phyloP scores from a whole-genome alignment of 2,888 invertebrate genomes.

The Lampropteryx suffumata region DNA sequence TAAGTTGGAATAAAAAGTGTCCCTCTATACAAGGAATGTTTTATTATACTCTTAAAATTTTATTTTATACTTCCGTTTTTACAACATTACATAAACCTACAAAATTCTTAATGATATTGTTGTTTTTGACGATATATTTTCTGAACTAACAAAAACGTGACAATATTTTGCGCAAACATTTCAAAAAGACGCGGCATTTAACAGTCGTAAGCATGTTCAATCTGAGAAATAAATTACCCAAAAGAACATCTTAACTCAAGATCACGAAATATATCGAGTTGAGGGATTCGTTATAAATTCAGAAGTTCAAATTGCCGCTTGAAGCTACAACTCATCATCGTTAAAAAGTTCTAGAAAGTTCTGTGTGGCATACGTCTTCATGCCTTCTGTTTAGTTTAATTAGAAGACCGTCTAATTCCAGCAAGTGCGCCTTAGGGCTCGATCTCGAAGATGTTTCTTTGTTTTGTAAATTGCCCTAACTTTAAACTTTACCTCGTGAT shows the following conservation, averaged over 20 bases:
- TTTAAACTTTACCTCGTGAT: neutral
- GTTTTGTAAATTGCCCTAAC: neutral
- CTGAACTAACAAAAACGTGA: no score
- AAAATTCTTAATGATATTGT: no score
- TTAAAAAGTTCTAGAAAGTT: conserved; percentile 61
- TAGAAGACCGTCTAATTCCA: conserved; percentile 50
- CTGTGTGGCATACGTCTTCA: conserved; percentile 49
- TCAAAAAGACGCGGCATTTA: neutral
- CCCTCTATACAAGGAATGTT: conserved; percentile 31
- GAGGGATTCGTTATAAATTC: conserved; percentile 67
- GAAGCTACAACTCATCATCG: conserved; percentile 68
- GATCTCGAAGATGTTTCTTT: neutral
- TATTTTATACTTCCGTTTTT: conserved; percentile 8
- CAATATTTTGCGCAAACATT: no score
- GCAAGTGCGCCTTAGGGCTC: conserved; percentile 40
- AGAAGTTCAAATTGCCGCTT: conserved; percentile 68
- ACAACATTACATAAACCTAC: conserved; percentile 1
- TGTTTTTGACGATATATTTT: no score
- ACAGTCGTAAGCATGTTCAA: neutral
- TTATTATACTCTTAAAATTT: conserved; percentile 20
- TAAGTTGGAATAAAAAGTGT: conserved; percentile 34
- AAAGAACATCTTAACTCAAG: conserved; percentile 11
- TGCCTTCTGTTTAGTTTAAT: conserved; percentile 61
- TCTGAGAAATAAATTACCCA: neutral
- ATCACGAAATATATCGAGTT: conserved; percentile 49